phyloP scores from a whole-genome alignment of 2,113 vertebrate genomes.

The Callospermophilus lateralis region DNA sequence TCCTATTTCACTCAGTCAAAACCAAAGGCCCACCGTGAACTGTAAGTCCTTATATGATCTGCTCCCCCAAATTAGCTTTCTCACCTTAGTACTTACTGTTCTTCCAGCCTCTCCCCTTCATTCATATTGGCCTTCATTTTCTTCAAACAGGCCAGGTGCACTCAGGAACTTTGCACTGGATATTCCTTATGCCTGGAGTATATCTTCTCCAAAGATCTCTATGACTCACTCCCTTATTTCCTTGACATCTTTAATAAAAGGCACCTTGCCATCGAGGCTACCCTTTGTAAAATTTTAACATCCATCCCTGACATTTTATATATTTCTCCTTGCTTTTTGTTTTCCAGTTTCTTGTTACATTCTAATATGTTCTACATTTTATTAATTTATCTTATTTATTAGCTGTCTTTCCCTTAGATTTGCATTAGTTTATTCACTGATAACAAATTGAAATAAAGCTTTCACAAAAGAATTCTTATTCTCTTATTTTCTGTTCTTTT shows the following conservation, averaged over 20 bases:
- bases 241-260: conserved; percentile 40
- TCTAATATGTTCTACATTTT: neutral
- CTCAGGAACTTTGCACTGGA: neutral
- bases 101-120: neutral
- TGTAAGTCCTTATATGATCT: neutral
- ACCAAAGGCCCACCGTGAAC: neutral
- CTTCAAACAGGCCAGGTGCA: neutral
- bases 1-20: neutral
- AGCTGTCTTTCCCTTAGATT: neutral
- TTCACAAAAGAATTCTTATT: conserved; percentile 20
- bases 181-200: neutral
- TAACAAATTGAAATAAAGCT: conserved; percentile 15
- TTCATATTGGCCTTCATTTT: neutral
- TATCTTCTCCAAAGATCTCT: neutral
- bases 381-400: neutral
- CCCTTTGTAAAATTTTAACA: neutral
- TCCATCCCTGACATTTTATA: neutral
- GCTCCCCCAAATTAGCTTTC: neutral
- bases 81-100: neutral
- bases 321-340: neutral
- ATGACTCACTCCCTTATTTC: neutral
- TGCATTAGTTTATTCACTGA: neutral
- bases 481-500: neutral
- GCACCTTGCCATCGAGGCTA: neutral
- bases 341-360: neutral